These are phyloP conservation scores for Drosophila kokeensis DNA, from an alignment of 2,888 invertebrate genomes.

Conservation along the genomic window DNA sequence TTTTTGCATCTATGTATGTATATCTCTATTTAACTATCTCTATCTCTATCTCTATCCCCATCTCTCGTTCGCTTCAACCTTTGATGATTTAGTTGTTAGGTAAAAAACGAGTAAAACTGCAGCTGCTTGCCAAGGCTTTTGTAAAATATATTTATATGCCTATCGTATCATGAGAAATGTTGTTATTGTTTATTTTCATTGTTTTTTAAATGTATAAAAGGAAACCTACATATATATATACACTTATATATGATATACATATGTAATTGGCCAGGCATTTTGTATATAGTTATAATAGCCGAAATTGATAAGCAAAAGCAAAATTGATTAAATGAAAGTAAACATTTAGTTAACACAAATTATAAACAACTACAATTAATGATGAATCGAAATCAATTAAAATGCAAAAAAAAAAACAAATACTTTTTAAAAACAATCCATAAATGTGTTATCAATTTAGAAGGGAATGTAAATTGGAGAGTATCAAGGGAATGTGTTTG, in stretches of 20 bases:
- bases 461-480: too few species aligned
- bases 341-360: slow-evolving; percentile 81
- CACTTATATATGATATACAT: slow-evolving; percentile 18
- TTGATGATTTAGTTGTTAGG: slow-evolving; percentile 40
- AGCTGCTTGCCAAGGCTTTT: slow-evolving; percentile 78
- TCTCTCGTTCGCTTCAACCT: slow-evolving; percentile 15
- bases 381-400: slow-evolving; percentile 78
- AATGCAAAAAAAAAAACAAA: slow-evolving; percentile 52
- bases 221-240: slow-evolving; percentile 42
- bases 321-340: slow-evolving; percentile 53
- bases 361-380: slow-evolving; percentile 80
- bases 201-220: slow-evolving; percentile 80
- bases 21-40: slow-evolving; percentile 8
- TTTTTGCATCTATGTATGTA: slow-evolving; percentile 42
- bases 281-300: slow-evolving; percentile 74
- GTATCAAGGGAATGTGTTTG: neutral
- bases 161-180: slow-evolving; percentile 61
- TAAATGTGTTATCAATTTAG: slow-evolving; percentile 38
- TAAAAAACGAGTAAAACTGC: slow-evolving; percentile 32
- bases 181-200: slow-evolving; percentile 76
- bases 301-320: slow-evolving; percentile 61
- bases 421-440: slow-evolving; percentile 67
- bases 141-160: slow-evolving; percentile 66
- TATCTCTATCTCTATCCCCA: slow-evolving; percentile 12
- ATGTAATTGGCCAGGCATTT: slow-evolving; percentile 70